Evolutionary conservation across 2,888 invertebrate genomes (phyloP).

Genomic region (Sthenelais limicola): DNA sequence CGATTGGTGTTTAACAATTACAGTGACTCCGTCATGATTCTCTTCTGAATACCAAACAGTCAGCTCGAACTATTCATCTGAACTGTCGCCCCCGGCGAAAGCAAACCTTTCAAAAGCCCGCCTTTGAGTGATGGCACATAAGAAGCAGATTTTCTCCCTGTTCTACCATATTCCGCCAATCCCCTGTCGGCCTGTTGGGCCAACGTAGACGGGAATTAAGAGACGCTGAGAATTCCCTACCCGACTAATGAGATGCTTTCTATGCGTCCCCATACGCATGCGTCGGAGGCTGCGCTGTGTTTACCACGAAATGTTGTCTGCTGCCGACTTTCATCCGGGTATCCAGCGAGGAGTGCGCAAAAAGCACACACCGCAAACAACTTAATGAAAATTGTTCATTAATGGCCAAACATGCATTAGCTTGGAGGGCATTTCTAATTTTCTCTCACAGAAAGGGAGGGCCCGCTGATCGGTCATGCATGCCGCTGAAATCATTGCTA

Average conservation of each 20-base stretch:
- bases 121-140: not conserved
- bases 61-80: constrained; percentile 18
- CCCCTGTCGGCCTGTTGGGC: constrained; percentile 20
- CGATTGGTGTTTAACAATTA: too few species aligned
- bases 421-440: constrained; percentile 19
- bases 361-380: constrained; percentile 31
- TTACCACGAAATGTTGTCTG: constrained; percentile 17
- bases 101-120: constrained; percentile 7
- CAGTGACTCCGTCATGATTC: too few species aligned
- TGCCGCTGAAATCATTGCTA: constrained; percentile 26
- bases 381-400: constrained; percentile 37
- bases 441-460: not conserved
- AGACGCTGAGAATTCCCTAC: not conserved
- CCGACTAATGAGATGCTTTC: constrained; percentile 31
- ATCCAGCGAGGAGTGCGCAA: too few species aligned
- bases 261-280: constrained; percentile 24
- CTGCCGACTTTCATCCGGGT: constrained; percentile 18
- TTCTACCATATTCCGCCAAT: constrained; percentile 19
- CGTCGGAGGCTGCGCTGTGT: constrained; percentile 13
- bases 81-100: constrained; percentile 9
- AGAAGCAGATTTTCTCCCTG: constrained; percentile 24
- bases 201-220: constrained; percentile 16
- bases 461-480: not conserved
- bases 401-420: constrained; percentile 28
- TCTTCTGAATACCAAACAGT: too few species aligned